Conservation (phyloP, 2,888 invertebrate species). For the Slavum lentiscoides region DNA sequence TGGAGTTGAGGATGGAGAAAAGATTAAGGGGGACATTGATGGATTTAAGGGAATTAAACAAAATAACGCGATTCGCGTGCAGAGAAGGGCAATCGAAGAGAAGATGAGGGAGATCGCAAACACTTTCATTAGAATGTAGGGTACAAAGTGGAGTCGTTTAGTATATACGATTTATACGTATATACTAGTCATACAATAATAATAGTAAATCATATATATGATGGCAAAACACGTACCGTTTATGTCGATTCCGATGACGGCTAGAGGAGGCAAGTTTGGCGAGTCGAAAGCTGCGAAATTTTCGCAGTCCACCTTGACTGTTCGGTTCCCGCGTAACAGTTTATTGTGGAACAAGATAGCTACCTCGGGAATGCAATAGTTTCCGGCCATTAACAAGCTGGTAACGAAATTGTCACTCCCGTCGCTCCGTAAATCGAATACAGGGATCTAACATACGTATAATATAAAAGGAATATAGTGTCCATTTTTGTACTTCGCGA, state of each 20-base stretch:
- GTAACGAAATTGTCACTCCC: constrained; percentile 91
- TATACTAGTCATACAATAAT: too few relatives aligned
- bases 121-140: too few relatives aligned
- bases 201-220: too few relatives aligned
- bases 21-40: too few relatives aligned
- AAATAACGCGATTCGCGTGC: too few relatives aligned
- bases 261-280: constrained; percentile 83
- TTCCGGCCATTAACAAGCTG: constrained; percentile 86
- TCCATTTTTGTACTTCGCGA: too few relatives aligned
- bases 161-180: too few relatives aligned
- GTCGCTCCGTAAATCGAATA: constrained; percentile 91
- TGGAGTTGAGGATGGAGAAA: too few relatives aligned
- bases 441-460: constrained; percentile 71
- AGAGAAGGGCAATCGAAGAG: too few relatives aligned
- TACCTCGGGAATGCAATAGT: constrained; percentile 85
- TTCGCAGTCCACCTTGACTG: constrained; percentile 74
- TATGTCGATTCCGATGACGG: constrained; percentile 78
- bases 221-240: constrained; percentile 62
- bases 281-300: constrained; percentile 81
- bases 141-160: too few relatives aligned
- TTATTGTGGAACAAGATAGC: constrained; percentile 87
- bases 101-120: too few relatives aligned
- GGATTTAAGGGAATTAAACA: too few relatives aligned
- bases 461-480: background rate
- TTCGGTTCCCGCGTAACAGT: constrained; percentile 86